Evolutionary conservation across 1,140 invertebrate species (phyloP).

Genomic region (Andrena cerasifolii): DNA sequence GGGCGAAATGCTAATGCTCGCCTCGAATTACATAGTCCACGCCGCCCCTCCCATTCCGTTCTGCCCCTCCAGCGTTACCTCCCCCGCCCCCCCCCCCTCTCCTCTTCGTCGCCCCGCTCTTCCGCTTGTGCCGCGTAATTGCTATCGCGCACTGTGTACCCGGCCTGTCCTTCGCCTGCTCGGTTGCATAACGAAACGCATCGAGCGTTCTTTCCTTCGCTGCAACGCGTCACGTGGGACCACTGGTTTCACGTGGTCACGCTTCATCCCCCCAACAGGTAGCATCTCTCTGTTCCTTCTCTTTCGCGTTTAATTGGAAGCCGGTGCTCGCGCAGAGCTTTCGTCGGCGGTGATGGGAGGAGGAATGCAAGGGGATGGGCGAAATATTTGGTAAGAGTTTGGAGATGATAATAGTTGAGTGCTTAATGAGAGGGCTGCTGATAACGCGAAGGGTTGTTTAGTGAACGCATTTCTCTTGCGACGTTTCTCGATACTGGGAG

Average conservation of each 20-base stretch:
- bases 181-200: slow-evolving; percentile 68
- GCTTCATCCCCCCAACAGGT: slow-evolving; percentile 34
- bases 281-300: slow-evolving; percentile 13
- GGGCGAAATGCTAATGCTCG: slow-evolving; percentile 72
- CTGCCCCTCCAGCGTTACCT: slow-evolving; percentile 16
- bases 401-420: too few relatives aligned
- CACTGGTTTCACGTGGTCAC: slow-evolving; percentile 25
- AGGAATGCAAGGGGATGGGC: too few relatives aligned
- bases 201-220: slow-evolving; percentile 29
- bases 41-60: slow-evolving; percentile 31
- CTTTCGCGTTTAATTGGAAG: not conserved
- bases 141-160: slow-evolving; percentile 47
- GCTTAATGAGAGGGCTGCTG: too few relatives aligned
- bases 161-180: slow-evolving; percentile 66
- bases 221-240: slow-evolving; percentile 27
- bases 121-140: slow-evolving; percentile 64
- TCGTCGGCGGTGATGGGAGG: too few relatives aligned
- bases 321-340: not conserved
- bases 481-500: too few relatives aligned
- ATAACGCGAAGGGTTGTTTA: too few relatives aligned
- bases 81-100: slow-evolving; percentile 41
- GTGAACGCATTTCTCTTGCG: too few relatives aligned
- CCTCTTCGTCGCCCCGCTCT: slow-evolving; percentile 46
- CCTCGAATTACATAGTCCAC: slow-evolving; percentile 71
- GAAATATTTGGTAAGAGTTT: too few relatives aligned